Evolutionary conservation across 2,113 vertebrate genomes (phyloP), one percentile per base, ranked within the genome.

Genomic region (Syngnathus typhle): DNA sequence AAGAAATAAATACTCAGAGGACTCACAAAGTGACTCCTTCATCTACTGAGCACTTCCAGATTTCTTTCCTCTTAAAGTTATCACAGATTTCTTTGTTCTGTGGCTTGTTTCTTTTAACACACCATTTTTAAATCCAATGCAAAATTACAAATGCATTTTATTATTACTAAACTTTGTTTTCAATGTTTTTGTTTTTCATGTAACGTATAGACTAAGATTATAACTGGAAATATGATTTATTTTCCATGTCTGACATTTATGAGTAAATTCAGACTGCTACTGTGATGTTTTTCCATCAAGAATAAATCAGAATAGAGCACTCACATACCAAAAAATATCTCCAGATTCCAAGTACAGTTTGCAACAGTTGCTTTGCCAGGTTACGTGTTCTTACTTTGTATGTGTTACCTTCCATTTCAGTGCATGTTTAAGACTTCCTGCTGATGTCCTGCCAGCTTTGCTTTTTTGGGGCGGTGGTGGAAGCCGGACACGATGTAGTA

Each of bases 11-110:
- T 85, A 74, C 86, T 78, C 86, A 1, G 69, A 84, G 86, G 86
- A 75, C 86, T 86, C 83, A 68, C 84, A 88, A 85, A 86, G 75
- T 86, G 76, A 77, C 76, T 77, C 84, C 78, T 82, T 86, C 76
- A 80, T 85, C 76, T 84, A 81, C 75, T 85, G 83, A 85, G 64
- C 80, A 84, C 71, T 86, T 88, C 84, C 84, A 88, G 84, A 78
- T 83, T 88, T 46, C 18, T 83, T 74, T 75, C 74, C 61, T 74
- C 71, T 68, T 56, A n/a, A 73, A 73, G 67, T 71, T 75, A 79
- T 79, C 41, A 36, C 68, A 49, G 71, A 39, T 70, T 70, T 82
- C 3, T 74, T 72, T 71, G 74, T 60, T 63, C 65, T 54, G 65
- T 44, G 65, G 23, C 61, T 78, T 70, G 62, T n/a, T 54, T 64